Conservation (phyloP, 2,113 vertebrate species). For the Elgaria multicarinata region DNA sequence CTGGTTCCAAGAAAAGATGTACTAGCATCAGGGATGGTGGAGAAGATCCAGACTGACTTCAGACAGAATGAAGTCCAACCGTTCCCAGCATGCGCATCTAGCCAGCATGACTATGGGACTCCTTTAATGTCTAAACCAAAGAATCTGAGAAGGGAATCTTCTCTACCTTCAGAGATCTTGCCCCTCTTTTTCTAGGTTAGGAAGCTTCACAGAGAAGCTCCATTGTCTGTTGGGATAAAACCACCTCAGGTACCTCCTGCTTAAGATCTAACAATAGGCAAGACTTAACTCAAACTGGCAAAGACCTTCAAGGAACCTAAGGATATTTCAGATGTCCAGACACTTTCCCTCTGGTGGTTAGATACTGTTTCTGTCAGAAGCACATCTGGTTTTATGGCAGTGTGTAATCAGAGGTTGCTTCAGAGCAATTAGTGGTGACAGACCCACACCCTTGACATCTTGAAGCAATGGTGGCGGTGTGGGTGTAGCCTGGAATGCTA, state of each 20-base stretch:
- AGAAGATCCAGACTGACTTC: too few species aligned
- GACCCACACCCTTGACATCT: not conserved
- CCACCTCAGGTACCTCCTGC: too few species aligned
- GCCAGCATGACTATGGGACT: too few species aligned
- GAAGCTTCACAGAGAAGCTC: not conserved
- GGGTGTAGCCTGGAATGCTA: not conserved
- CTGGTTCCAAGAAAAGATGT: not conserved
- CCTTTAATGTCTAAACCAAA: too few species aligned
- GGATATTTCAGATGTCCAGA: not conserved
- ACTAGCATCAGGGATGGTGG: too few species aligned
- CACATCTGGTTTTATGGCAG: constrained; percentile 1
- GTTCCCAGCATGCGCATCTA: too few species aligned
- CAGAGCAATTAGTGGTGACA: constrained; percentile 1
- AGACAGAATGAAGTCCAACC: not conserved
- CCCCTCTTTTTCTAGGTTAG: not conserved
- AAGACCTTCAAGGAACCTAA: not conserved
- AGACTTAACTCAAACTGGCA: not conserved
- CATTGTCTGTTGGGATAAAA: not conserved
- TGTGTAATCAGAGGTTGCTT: not conserved
- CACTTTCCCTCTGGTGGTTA: not conserved
- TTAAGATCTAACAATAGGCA: not conserved
- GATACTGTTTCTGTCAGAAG: not conserved
- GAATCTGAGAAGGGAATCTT: too few species aligned
- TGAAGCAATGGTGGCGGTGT: not conserved
- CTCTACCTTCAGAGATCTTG: not conserved